Evolutionary conservation across 2,888 invertebrate genomes (phyloP).

Genomic region (Cephus pulcher): DNA sequence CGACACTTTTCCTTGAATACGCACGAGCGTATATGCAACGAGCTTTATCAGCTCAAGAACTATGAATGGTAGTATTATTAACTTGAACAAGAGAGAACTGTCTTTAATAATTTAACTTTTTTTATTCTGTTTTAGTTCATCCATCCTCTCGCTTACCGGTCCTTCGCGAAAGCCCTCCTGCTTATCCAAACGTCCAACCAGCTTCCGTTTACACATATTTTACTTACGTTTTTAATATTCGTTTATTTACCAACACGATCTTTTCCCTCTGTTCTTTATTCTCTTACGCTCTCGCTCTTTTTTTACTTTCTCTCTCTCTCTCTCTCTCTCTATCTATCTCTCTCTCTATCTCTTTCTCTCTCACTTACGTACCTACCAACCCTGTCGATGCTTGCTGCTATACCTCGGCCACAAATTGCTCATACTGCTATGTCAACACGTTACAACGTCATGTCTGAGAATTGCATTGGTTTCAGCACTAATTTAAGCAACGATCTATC

Average conservation of each 20-base stretch:
- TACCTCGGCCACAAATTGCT: slow-evolving; percentile 64
- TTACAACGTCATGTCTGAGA: slow-evolving; percentile 53
- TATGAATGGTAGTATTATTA: too few species aligned
- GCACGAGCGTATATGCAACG: too few species aligned
- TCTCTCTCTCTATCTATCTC: slow-evolving; percentile 33
- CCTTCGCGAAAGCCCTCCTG: background rate
- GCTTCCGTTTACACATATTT: background rate
- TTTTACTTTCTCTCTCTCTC: slow-evolving; percentile 6
- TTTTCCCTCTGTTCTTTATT: slow-evolving; percentile 22
- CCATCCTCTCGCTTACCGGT: slow-evolving; percentile 18
- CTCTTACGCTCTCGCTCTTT: slow-evolving; percentile 18
- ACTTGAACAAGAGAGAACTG: too few species aligned
- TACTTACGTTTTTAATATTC: slow-evolving; percentile 7
- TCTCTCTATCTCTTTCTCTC: slow-evolving; percentile 47
- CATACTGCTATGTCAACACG: slow-evolving; percentile 60
- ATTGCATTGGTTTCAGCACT: slow-evolving; percentile 54
- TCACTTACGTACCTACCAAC: slow-evolving; percentile 56
- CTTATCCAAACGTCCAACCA: background rate
- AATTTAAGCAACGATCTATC: slow-evolving; percentile 30
- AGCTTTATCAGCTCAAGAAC: too few species aligned
- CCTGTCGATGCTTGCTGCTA: slow-evolving; percentile 65
- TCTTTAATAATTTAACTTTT: slow-evolving; percentile 5
- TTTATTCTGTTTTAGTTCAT: slow-evolving; percentile 8
- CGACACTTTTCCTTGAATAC: too few species aligned
- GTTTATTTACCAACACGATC: slow-evolving; percentile 13